phyloP scores from a whole-genome alignment of 2,113 vertebrate genomes.

The Meles meles region DNA sequence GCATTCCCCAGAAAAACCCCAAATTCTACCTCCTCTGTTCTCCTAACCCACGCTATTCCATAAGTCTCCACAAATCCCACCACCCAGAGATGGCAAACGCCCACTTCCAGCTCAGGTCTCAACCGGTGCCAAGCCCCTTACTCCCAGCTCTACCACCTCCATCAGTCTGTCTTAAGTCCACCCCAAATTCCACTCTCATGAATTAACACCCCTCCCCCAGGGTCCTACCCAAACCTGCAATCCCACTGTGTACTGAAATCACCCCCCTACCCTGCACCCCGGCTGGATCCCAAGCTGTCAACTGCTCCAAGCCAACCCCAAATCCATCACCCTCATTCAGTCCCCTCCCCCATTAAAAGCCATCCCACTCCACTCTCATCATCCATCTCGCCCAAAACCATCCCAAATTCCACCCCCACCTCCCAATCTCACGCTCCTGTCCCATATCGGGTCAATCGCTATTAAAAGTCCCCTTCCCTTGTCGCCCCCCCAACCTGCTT shows the following conservation, averaged over 20 bases:
- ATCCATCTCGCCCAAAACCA: constrained; percentile 22
- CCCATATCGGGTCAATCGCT: neutral
- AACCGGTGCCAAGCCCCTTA: neutral
- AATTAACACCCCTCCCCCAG: constrained; percentile 25
- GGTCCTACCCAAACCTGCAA: neutral
- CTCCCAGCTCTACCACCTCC: neutral
- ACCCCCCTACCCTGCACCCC: neutral
- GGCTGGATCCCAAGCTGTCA: constrained; percentile 52
- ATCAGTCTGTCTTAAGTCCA: neutral
- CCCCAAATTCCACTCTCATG: constrained; percentile 23
- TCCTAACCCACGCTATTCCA: neutral
- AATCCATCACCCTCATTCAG: constrained; percentile 25
- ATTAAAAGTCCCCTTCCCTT: constrained; percentile 8
- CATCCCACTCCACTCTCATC: constrained; percentile 40
- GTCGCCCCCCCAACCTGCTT: neutral
- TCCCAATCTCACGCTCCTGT: neutral
- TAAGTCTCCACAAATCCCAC: constrained; percentile 54
- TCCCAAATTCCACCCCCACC: constrained; percentile 14
- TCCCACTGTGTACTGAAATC: neutral
- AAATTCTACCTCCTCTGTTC: constrained; percentile 34
- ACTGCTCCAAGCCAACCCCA: constrained; percentile 55
- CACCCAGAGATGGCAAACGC: constrained; percentile 15
- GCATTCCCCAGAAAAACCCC: constrained; percentile 10
- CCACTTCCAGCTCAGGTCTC: constrained; percentile 42
- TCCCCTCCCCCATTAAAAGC: constrained; percentile 64